Evolutionary conservation across 23 tunicate genomes (phyloP), one percentile per base, ranked within the genome.

Genomic region (Aplidium turbinatum): DNA sequence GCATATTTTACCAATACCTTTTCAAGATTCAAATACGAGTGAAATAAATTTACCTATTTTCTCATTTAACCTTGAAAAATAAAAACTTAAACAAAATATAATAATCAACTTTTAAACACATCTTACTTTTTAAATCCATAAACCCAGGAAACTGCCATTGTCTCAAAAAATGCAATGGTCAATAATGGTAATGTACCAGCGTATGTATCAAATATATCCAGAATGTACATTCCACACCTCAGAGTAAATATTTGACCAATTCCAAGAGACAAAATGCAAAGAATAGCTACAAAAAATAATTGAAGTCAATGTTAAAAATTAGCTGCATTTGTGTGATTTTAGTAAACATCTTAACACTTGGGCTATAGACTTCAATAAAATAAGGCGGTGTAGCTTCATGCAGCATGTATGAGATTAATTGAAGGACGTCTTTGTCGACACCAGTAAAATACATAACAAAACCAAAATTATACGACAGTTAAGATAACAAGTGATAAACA

Each of bases 161-260:
- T 78, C 56, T 94, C 99, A 68, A 72, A 87, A 68, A 94, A 84
- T 11, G 99, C 99, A 42, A 94, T 94, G 68, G 73, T 25, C 61
- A 94, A 78, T 3, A 94, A 42, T 23, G 99, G 99, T 16, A 94
- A 29, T 19, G 99, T 94, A 63, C 95, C 95, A 16, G 99, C 90
- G 80, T 81, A 87, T 13, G 90, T 75, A 56, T 94, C 99, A 76
- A 94, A 94, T 16, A 94, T 80, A 27, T 66, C 85, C 16, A 94
- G 72, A 33, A 83, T 60, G 33, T 94, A 78, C 86, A 87, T 87
- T 19, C 99, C 99, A 9, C 82, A 82, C 3, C 85, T 63, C 24
- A 82, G 47, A 29, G 90, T 84, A 39, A 90, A 83, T 32, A 82
- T 66, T 4, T 40, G 70, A 25, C 97, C 97, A 42, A 90, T 42